phyloP scores from a whole-genome alignment of 2,888 invertebrate genomes.

The Lathronympha strigana region DNA sequence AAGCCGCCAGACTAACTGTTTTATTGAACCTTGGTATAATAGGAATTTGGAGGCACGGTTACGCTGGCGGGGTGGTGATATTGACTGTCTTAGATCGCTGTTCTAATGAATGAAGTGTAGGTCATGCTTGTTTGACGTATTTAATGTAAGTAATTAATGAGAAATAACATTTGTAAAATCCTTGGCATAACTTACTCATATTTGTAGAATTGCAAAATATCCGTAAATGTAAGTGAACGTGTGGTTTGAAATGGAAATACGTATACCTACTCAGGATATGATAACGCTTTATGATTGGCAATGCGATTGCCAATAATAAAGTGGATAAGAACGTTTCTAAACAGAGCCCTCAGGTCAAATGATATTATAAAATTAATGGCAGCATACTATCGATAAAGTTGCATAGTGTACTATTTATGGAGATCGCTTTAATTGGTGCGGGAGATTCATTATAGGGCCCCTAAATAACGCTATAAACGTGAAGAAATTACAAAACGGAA shows the following conservation, averaged over 20 bases:
- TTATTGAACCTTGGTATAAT: constrained; percentile 9
- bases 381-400: constrained; percentile 19
- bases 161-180: neutral
- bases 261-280: neutral
- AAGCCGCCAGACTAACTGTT: constrained; percentile 38
- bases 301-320: constrained; percentile 17
- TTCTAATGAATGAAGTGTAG: constrained; percentile 20
- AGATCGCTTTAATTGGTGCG: constrained; percentile 35
- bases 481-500: constrained; percentile 42
- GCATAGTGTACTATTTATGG: constrained; percentile 17
- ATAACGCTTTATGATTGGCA: constrained; percentile 1
- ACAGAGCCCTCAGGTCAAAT: constrained; percentile 31
- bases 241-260: neutral
- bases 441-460: constrained; percentile 32
- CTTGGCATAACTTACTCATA: no score
- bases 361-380: constrained; percentile 35
- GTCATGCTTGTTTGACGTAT: constrained; percentile 11
- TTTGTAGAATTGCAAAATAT: no score
- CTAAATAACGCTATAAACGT: constrained; percentile 24
- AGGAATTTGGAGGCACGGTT: neutral
- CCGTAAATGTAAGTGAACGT: no score
- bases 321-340: constrained; percentile 25
- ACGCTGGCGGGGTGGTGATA: constrained; percentile 15
- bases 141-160: neutral
- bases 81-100: constrained; percentile 18